A percentile compares a stretch with the other conserved stretches of the same genome.
phyloP scores from a whole-genome alignment of 2,113 vertebrate genomes.

The Psilopsiagon aurifrons region DNA sequence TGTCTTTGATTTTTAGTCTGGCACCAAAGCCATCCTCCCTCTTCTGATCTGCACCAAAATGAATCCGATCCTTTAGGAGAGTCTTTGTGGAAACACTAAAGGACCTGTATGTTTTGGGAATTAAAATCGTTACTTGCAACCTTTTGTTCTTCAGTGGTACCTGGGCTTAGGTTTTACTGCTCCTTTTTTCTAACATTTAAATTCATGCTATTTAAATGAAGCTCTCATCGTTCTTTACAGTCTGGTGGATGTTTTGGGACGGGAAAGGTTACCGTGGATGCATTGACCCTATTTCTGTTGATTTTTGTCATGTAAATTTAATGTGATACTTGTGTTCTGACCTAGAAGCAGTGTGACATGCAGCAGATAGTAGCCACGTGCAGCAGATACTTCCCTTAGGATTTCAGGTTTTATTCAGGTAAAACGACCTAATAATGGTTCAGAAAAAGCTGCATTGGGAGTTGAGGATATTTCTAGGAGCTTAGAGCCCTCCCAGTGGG shows the following conservation, averaged over 20 bases:
- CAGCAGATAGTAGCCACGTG: not conserved
- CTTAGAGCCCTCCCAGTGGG: not conserved
- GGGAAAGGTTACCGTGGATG: not conserved
- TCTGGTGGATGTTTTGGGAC: not conserved
- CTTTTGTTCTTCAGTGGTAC: not conserved
- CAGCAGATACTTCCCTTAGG: not conserved
- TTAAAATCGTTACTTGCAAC: conserved; percentile 30
- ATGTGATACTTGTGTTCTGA: not conserved
- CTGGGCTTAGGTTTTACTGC: not conserved
- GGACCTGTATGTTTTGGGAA: conserved; percentile 43
- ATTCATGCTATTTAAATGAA: not conserved
- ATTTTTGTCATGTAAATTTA: not conserved
- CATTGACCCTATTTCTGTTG: not conserved
- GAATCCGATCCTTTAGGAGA: conserved; percentile 52
- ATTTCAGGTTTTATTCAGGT: not conserved
- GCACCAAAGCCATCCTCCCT: conserved; percentile 12
- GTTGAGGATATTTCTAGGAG: not conserved
- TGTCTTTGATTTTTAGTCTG: conserved; percentile 58
- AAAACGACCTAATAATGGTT: not conserved
- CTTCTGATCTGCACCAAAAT: conserved; percentile 31
- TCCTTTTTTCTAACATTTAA: not conserved
- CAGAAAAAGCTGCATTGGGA: not conserved
- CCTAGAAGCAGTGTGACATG: not conserved
- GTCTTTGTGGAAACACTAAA: conserved; percentile 55
- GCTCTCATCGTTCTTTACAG: not conserved